phyloP scores from a whole-genome alignment of 2,113 vertebrate genomes.

The Guaruba guarouba region DNA sequence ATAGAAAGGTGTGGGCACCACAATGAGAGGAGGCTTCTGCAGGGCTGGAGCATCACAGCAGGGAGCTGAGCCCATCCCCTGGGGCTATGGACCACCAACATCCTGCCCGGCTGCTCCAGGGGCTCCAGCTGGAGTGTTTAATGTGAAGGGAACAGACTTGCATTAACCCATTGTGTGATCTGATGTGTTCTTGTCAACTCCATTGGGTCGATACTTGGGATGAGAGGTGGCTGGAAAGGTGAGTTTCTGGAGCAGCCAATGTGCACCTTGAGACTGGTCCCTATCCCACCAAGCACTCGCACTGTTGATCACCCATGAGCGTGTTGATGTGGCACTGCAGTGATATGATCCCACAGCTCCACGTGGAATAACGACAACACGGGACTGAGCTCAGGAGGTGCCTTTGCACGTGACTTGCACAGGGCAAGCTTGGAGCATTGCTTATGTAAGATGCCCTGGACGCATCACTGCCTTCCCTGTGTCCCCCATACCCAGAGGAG shows the following conservation, averaged over 20 bases:
- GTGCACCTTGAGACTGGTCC: not conserved
- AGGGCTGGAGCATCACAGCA: too few species aligned
- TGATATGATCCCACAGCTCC: rapidly evolving
- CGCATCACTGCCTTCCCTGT: not conserved
- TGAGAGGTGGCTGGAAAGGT: not conserved
- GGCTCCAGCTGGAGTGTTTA: rapidly evolving
- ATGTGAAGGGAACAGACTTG: not conserved
- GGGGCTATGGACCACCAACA: not conserved
- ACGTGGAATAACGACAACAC: rapidly evolving
- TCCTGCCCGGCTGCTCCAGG: rapidly evolving
- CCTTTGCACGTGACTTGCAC: not conserved
- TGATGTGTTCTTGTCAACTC: not conserved
- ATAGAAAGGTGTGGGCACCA: not conserved
- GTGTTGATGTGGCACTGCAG: rapidly evolving
- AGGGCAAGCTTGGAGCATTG: not conserved
- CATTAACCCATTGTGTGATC: not conserved
- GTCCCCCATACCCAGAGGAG: rapidly evolving
- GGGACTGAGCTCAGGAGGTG: not conserved
- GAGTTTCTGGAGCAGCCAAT: not conserved
- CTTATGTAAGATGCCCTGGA: not conserved
- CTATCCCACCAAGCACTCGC: not conserved
- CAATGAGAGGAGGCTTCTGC: not conserved
- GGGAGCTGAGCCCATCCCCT: not conserved
- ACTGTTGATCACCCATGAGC: rapidly evolving
- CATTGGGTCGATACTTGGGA: not conserved